Base-by-base conservation (phyloP, 2,797 vertebrate genomes). In the Mormyrops attenuatus region DNA sequence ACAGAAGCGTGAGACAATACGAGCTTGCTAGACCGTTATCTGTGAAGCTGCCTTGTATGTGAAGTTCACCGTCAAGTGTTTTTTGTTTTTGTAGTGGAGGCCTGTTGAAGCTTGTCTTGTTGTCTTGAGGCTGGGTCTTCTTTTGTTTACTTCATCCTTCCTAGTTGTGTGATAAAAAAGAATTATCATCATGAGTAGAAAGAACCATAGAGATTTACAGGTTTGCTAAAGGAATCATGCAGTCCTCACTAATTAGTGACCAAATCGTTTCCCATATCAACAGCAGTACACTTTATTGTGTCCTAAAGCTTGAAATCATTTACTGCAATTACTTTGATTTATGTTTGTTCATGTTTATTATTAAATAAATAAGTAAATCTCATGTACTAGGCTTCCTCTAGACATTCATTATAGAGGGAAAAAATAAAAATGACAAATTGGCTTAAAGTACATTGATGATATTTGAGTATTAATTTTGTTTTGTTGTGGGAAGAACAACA, bases 241-340 rank as follows among this genome's bases (percentile, higher is more conserved):
- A 87, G 5, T 87, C 30, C 5, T n/a, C 26, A 52, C 52, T 87
- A 87, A 57, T 55, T 87, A 34, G 13, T 55, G 82, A 44, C 77
- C 69, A 20, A 77, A 77, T 38, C 2, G 5, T 85, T 87, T 55
- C 26, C 20, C 52, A 55, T 57, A 30, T 87, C 85, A 55, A 53
- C 52, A 57, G 50, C 50, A 53, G 26, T n/a, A 9, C 34, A 38
- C 5, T 60, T 38, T n/a, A 41, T 60, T 3, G 30, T 57, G 26
- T 34, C 57, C 85, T 55, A 34, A 57, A 53, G 30, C 15, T 57
- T 38, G 53, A 87, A 9, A 55, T 3, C 17, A 8, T 53, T 53
- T 53, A 87, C n/a, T 47, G 5, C 44, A 86, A 53, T 86, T 26
- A 86, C 26, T 87, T 53, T 53, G 85, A 87, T 57, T 60, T 87